A percentile compares a stretch with the other conserved stretches of the same genome.
Conservation (phyloP, 2,113 vertebrate genomes). For the Gopherus evgoodei region DNA sequence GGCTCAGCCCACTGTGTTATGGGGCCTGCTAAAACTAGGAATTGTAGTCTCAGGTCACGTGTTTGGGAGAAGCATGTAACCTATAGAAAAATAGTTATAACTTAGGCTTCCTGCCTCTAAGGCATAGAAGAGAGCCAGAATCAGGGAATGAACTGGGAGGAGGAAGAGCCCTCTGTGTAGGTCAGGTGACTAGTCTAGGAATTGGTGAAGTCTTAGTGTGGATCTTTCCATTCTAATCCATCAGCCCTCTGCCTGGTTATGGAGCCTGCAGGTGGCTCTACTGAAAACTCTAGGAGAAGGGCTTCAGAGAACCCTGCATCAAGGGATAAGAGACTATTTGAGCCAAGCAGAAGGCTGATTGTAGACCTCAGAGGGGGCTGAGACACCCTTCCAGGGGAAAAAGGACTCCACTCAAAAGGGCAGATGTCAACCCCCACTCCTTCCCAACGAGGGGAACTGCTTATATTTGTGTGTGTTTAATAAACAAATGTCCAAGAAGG, state of each 20-base stretch:
- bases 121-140: not conserved
- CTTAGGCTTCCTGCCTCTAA: not conserved
- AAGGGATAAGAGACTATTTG: not conserved
- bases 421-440: not conserved
- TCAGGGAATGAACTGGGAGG: not conserved
- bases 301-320: not conserved
- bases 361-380: not conserved
- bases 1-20: not conserved
- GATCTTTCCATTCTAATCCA: not conserved
- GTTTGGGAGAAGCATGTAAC: not conserved
- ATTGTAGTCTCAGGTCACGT: not conserved
- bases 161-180: rapidly evolving
- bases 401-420: not conserved
- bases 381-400: not conserved
- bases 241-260: not conserved
- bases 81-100: not conserved
- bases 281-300: not conserved
- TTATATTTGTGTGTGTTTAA: not conserved
- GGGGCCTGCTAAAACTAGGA: not conserved
- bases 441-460: not conserved
- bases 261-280: not conserved
- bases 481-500: not conserved
- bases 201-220: not conserved
- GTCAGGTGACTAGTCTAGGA: not conserved
- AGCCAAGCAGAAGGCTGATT: not conserved